Evolutionary conservation across 1,140 invertebrate species (phyloP).

Genomic region (Microplitis mediator): DNA sequence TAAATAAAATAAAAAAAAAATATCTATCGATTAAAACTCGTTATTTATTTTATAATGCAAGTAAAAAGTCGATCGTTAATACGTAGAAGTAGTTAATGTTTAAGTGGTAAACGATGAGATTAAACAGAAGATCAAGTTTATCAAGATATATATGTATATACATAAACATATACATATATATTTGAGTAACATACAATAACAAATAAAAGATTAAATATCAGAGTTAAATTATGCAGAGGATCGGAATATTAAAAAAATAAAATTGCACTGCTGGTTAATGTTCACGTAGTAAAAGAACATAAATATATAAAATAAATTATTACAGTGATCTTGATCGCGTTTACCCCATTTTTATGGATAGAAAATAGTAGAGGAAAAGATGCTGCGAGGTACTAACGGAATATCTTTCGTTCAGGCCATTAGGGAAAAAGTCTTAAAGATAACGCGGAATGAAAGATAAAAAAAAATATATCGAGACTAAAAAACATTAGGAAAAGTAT

Average conservation of each 20-base stretch:
- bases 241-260: too few relatives aligned
- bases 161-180: background rate
- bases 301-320: background rate
- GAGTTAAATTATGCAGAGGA: background rate
- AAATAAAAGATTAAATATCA: background rate
- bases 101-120: conserved; percentile 28
- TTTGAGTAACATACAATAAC: background rate
- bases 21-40: background rate
- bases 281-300: background rate
- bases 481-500: conserved; percentile 12
- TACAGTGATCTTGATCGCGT: background rate
- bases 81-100: conserved; percentile 9
- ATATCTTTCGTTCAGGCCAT: conserved; percentile 19
- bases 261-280: background rate
- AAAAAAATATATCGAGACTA: conserved; percentile 22
- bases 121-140: conserved; percentile 26
- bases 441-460: conserved; percentile 32
- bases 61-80: background rate
- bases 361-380: background rate
- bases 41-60: background rate
- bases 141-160: background rate
- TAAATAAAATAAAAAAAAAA: too few relatives aligned
- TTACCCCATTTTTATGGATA: background rate
- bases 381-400: background rate
- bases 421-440: conserved; percentile 29